These are phyloP conservation scores for Pogonognathellus flavescens DNA, from an alignment of 1,140 invertebrate species.

Conservation along the genomic window DNA sequence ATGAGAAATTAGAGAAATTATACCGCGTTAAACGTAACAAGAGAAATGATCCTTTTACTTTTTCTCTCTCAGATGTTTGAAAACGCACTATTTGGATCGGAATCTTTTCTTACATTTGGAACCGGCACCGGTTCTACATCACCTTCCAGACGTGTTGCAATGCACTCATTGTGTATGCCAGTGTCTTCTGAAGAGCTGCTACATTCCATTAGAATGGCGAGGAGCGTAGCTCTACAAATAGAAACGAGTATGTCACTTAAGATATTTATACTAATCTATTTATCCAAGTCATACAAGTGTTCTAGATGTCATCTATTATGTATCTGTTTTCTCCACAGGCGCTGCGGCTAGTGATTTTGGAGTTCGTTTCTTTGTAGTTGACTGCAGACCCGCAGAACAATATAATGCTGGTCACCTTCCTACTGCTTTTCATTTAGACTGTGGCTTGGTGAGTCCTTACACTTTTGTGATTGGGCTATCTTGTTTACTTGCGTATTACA, in stretches of 20 bases:
- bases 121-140: constrained; percentile 70
- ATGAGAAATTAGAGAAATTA: too few species aligned
- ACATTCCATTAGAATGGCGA: constrained; percentile 64
- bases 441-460: constrained; percentile 80
- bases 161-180: constrained; percentile 91
- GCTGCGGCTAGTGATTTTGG: constrained; percentile 30
- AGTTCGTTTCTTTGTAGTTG: constrained; percentile 95
- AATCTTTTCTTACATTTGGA: constrained; percentile 73
- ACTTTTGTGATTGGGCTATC: too few species aligned
- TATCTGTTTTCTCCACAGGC: neutral
- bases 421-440: constrained; percentile 98
- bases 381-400: constrained; percentile 95
- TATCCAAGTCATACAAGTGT: neutral
- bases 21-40: too few species aligned
- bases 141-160: constrained; percentile 68
- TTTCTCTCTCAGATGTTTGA: constrained; percentile 66
- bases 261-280: too few species aligned
- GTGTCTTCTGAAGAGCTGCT: constrained; percentile 90
- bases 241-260: constrained; percentile 59
- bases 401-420: constrained; percentile 97
- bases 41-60: neutral
- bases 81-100: constrained; percentile 68
- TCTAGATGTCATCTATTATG: constrained; percentile 18
- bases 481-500: too few species aligned
- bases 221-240: constrained; percentile 59